Conservation (phyloP, 2,797 vertebrate genomes). For the Margarornis squamiger region DNA sequence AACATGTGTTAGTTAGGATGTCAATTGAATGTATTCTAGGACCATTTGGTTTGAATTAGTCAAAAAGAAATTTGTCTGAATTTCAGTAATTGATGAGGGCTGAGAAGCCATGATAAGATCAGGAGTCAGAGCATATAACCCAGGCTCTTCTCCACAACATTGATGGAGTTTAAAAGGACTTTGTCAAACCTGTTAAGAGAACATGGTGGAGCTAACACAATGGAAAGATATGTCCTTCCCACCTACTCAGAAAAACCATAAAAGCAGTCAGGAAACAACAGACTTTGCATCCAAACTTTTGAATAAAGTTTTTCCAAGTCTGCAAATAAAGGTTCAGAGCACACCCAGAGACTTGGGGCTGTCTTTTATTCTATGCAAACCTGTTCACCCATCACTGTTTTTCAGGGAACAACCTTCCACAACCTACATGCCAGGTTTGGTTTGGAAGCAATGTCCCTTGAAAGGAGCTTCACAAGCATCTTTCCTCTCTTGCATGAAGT, state of each 20-base stretch:
- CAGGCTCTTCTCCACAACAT: neutral
- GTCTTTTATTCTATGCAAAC: neutral
- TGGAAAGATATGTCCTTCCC: neutral
- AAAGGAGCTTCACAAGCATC: conserved; percentile 27
- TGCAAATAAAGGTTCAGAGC: neutral
- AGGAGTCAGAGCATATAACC: neutral
- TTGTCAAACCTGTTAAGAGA: neutral
- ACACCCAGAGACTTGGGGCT: neutral
- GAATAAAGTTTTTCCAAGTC: neutral
- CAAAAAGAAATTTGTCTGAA: neutral
- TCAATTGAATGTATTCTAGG: neutral
- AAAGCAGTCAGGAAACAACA: neutral
- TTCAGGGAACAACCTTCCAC: neutral
- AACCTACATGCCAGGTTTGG: neutral
- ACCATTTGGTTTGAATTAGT: conserved; percentile 20
- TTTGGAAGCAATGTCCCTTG: conserved; percentile 28
- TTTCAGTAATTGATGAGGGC: neutral
- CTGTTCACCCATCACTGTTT: neutral
- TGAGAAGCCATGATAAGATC: neutral
- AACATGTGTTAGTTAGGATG: neutral
- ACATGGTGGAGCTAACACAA: neutral
- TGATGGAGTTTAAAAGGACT: neutral
- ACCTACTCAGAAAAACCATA: neutral
- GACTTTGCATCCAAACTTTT: neutral
- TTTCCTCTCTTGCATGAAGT: neutral